These are phyloP conservation scores for Coleophora deauratella DNA, from an alignment of 2,888 invertebrate species.

Conservation along the genomic window DNA sequence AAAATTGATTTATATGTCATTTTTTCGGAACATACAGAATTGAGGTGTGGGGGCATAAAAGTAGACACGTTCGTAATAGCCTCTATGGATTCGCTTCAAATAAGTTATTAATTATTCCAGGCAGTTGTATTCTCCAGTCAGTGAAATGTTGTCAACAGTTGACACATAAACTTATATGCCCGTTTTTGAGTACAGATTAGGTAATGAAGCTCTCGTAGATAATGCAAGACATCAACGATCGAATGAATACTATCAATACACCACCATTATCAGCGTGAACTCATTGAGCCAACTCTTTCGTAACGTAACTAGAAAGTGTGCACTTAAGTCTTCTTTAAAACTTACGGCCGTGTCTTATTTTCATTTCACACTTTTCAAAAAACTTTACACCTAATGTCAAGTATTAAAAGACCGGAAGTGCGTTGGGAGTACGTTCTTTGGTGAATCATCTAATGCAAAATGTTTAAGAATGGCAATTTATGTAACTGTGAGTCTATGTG, in stretches of 20 bases:
- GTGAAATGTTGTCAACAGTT: conserved; percentile 1
- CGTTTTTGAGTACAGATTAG: too few species aligned
- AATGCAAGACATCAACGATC: conserved; percentile 34
- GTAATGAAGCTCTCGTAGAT: conserved; percentile 31
- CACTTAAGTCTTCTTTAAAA: conserved; percentile 30
- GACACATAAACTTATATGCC: background rate
- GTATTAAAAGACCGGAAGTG: conserved; percentile 22
- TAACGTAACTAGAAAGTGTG: conserved; percentile 64
- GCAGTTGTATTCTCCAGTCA: too few species aligned
- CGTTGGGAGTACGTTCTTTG: too few species aligned
- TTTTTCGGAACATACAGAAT: too few species aligned
- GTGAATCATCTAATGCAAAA: conserved; percentile 25
- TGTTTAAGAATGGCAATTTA: conserved; percentile 31
- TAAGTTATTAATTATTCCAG: too few species aligned
- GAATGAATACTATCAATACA: conserved; percentile 40
- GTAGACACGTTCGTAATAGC: too few species aligned
- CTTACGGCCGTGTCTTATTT: conserved; percentile 4
- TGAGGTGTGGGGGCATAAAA: too few species aligned
- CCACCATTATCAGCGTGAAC: conserved; percentile 44
- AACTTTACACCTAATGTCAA: conserved; percentile 10
- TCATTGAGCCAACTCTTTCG: conserved; percentile 57
- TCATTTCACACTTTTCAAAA: conserved; percentile 12
- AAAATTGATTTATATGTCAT: too few species aligned
- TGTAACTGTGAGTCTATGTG: conserved; percentile 32
- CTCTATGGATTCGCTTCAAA: too few species aligned